These are phyloP conservation scores for Tylochromis polylepis DNA, from an alignment of 2,113 vertebrate genomes.

Conservation along the genomic window DNA sequence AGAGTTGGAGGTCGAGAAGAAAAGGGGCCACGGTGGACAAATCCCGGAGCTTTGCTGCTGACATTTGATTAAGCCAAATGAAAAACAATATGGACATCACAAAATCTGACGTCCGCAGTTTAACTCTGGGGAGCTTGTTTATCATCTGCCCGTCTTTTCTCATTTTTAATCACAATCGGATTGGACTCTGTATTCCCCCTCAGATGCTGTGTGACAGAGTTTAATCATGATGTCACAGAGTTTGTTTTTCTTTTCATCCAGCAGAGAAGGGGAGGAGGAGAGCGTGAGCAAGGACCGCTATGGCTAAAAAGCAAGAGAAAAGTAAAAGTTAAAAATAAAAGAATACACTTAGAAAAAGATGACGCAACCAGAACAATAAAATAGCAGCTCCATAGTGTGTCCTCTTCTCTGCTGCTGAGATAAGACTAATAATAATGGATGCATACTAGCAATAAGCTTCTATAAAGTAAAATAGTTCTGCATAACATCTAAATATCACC, in stretches of 20 bases:
- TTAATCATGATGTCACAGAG: slow-evolving; percentile 24
- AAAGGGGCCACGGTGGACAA: slow-evolving; percentile 14
- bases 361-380: not conserved
- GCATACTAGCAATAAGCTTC: not conserved
- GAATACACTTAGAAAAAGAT: not conserved
- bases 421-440: not conserved
- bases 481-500: slow-evolving; percentile 16
- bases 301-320: not conserved
- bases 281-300: not conserved
- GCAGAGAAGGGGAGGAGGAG: not conserved
- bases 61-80: slow-evolving; percentile 56
- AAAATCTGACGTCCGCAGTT: slow-evolving; percentile 1
- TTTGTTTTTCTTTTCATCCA: not conserved
- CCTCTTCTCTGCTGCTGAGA: not conserved
- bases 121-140: slow-evolving; percentile 39
- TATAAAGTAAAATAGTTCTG: not conserved
- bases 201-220: not conserved
- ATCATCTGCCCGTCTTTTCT: slow-evolving; percentile 14
- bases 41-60: slow-evolving; percentile 38
- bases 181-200: not conserved
- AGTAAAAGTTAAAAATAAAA: not conserved
- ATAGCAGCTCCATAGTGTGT: not conserved
- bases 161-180: slow-evolving; percentile 36
- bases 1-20: slow-evolving; percentile 22
- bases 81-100: slow-evolving; percentile 54